Base-by-base conservation (phyloP, 2,113 vertebrate species). In the Arenaria interpres region DNA sequence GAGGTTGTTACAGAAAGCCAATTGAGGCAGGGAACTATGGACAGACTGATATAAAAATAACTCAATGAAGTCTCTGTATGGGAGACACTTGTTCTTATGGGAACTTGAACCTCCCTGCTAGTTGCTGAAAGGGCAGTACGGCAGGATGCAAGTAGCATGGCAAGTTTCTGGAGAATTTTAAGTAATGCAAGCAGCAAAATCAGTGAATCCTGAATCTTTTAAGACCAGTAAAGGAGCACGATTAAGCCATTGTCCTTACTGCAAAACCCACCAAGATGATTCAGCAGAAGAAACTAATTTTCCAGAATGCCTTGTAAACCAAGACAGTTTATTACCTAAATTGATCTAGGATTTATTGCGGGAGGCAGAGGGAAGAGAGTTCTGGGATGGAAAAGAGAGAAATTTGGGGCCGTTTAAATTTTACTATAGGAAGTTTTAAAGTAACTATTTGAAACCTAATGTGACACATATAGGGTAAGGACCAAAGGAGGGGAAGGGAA, bases 281-380 rank as follows among this genome's bases (percentile, higher is more conserved):
- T 62, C 30, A 46, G 12, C 5, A 75, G n/a, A 67, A 89, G n/a
- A 69, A 39, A 51, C 1, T 33, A 12, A 11, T 45, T 92, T 75
- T 86, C 41, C 7, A 57, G 20, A 54, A 67, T 53, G 6, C 10
- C 9, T 32, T 50, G 9, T 12, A 81, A 57, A 72, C 5, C 39
- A 33, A 33, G 17, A 32, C 16, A 28, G 7, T 57, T 32, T 37
- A 10, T 75, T 7, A 41, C 23, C 5, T 46, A 71, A 79, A 62
- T 57, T 5, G 4, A 14, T 18, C 22, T 9, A 41, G 7, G 17
- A 30, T 50, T 83, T 75, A 9, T 23, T 56, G 19, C 27, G 6
- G 10, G 9, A 51, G 7, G 4, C 9, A 64, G 7, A 1, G 4
- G 6, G 2, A 39, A 91, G 9, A 46, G 24, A 35, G 1, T 37